Evolutionary conservation across 2,888 invertebrate genomes (phyloP).

Genomic region (Steinernema carpocapsae): DNA sequence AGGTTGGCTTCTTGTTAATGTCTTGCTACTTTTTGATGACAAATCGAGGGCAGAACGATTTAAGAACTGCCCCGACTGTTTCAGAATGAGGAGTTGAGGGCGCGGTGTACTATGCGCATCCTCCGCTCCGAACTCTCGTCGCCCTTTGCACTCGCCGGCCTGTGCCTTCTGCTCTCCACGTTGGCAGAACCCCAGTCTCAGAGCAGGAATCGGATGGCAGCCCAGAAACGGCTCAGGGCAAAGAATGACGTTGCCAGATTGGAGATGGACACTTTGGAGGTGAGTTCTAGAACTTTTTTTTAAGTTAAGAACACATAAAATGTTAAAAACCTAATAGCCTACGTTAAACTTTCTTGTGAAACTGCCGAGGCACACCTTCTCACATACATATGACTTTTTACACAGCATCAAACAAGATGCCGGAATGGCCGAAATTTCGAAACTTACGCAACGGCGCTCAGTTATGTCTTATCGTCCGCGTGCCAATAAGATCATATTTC

Average conservation of each 20-base stretch:
- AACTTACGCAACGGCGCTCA: too few species aligned
- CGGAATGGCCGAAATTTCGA: too few species aligned
- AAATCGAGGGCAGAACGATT: not conserved
- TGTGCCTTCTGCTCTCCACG: not conserved
- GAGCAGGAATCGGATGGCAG: not conserved
- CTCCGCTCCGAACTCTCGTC: not conserved
- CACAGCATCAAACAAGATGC: too few species aligned
- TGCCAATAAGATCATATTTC: too few species aligned
- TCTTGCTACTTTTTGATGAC: conserved; percentile 1
- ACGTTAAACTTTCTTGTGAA: too few species aligned
- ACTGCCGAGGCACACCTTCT: too few species aligned
- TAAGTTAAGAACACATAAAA: not conserved
- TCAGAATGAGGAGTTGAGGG: conserved; percentile 30
- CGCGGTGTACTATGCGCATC: conserved; percentile 30
- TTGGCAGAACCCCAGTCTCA: not conserved
- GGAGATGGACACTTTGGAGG: conserved; percentile 83
- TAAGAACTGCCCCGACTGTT: conserved; percentile 25
- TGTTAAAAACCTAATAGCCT: not conserved
- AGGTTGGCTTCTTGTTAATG: not conserved
- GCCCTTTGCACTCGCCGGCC: conserved; percentile 1
- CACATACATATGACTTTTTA: too few species aligned
- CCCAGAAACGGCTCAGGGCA: conserved; percentile 12
- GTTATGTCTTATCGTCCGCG: too few species aligned
- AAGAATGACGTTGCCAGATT: conserved; percentile 73
- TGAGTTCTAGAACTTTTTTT: not conserved